Evolutionary conservation across 2,888 invertebrate species (phyloP).

Genomic region (Drosophila austrosaltans): DNA sequence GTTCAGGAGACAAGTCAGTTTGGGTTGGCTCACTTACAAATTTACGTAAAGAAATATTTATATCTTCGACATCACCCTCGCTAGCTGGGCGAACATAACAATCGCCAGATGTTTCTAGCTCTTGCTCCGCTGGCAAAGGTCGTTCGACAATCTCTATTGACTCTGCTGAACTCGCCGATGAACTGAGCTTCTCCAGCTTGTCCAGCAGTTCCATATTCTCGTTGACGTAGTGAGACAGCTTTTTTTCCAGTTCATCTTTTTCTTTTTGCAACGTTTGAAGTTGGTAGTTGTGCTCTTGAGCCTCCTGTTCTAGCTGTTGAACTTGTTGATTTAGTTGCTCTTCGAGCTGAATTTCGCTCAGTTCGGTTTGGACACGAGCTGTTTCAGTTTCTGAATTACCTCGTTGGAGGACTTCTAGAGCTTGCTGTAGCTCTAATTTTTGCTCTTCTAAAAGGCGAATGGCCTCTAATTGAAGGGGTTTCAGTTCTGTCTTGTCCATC

Average conservation of each 20-base stretch:
- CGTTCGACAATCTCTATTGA: slow-evolving; percentile 90
- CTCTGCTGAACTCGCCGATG: slow-evolving; percentile 88
- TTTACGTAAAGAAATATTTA: slow-evolving; percentile 35
- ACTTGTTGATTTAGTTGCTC: slow-evolving; percentile 87
- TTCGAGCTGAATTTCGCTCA: slow-evolving; percentile 90
- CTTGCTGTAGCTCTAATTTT: slow-evolving; percentile 86
- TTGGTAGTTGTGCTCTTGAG: slow-evolving; percentile 82
- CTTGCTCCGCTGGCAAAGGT: slow-evolving; percentile 86
- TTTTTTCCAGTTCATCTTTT: slow-evolving; percentile 86
- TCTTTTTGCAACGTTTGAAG: slow-evolving; percentile 85
- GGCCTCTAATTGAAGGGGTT: slow-evolving; percentile 63
- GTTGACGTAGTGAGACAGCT: slow-evolving; percentile 87
- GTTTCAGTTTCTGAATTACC: slow-evolving; percentile 85
- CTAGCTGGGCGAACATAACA: slow-evolving; percentile 84
- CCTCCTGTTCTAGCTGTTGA: slow-evolving; percentile 84
- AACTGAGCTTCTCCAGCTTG: slow-evolving; percentile 89
- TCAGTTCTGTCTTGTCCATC: slow-evolving; percentile 12
- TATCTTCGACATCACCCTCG: slow-evolving; percentile 47
- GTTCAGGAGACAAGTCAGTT: slow-evolving; percentile 83
- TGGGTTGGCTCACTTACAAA: slow-evolving; percentile 77
- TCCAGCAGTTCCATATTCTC: slow-evolving; percentile 90
- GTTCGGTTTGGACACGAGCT: slow-evolving; percentile 90
- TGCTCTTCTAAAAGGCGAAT: slow-evolving; percentile 84
- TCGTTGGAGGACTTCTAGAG: slow-evolving; percentile 82
- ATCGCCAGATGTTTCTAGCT: slow-evolving; percentile 84